phyloP scores from a whole-genome alignment of 2,113 vertebrate genomes.

The Menura novaehollandiae region DNA sequence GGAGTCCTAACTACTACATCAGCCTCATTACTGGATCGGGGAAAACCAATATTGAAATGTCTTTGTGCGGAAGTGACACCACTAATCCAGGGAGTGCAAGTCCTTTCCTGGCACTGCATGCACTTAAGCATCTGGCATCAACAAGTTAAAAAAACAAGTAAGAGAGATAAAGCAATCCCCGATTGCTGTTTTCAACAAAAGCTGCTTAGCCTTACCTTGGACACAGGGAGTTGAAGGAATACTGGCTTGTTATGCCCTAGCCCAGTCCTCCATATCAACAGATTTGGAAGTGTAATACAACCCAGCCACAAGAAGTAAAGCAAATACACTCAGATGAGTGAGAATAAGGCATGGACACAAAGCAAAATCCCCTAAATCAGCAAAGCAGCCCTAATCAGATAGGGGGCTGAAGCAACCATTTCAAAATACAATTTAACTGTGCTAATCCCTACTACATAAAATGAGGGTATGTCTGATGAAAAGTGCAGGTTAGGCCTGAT shows the following conservation, averaged over 20 bases:
- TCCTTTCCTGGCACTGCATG: background rate
- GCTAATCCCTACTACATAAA: conserved; percentile 7
- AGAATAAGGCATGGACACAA: background rate
- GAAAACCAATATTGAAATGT: background rate
- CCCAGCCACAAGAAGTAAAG: background rate
- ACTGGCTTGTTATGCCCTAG: background rate
- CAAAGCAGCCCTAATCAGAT: background rate
- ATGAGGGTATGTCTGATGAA: background rate
- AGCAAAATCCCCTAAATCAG: background rate
- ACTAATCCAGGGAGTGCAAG: background rate
- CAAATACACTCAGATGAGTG: background rate
- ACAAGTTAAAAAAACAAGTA: background rate
- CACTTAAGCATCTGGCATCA: background rate
- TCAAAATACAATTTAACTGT: background rate
- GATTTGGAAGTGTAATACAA: background rate
- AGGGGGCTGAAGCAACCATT: background rate
- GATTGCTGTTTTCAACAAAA: background rate
- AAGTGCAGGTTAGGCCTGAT: background rate
- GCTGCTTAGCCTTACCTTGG: conserved; percentile 23
- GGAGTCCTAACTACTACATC: background rate
- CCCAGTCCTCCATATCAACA: background rate
- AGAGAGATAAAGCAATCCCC: background rate
- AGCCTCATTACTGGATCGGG: background rate
- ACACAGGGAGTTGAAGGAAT: background rate
- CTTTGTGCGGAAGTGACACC: background rate